Base-by-base conservation (phyloP, 2,113 vertebrate species). In the Notothenia rossii region DNA sequence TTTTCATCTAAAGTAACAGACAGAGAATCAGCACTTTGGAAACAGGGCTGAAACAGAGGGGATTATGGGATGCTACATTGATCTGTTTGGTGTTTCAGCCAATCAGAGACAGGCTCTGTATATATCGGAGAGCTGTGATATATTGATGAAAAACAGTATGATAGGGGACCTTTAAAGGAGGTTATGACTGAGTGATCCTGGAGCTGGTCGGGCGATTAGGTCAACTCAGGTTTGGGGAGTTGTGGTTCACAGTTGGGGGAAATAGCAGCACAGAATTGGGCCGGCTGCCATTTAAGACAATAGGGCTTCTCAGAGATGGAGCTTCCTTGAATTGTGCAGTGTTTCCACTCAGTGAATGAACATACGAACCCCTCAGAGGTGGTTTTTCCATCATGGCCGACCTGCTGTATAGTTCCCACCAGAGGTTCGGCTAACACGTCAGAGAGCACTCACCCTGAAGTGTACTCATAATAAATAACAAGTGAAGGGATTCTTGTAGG, bases 281-380 rank as follows among this genome's bases (percentile, higher is more conserved):
- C 75, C 7, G 1, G 40, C 54, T 48, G 78, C 90, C 86, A 86
- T 82, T 76, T 54, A 55, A 85, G 82, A 95, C 94, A 94, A 94
- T 95, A 77, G 88, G 12, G 14, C 55, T 84, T 76, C 67, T 70
- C 67, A 49, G 82, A 84, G 79, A 89, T 72, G 85, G 77, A 79
- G 92, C 82, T 95, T 95, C 94, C 94, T 92, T 88, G 89, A 90
- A 95, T 95, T 95, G 94, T 95, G 68, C 48, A 9, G 2, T 8
- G 79, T 90, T 94, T 95, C 94, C 93, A 94, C 71, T 59, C 15
- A 25, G 67, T 83, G 75, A 78, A 77, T 74, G 79, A 79, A 91
- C 85, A 87, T 46, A 84, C 64, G 6, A 82, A 62, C 12, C 40
- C 48, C 43, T 50, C 50, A 3, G 81, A 63, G 59, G 18, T 74